Evolutionary conservation across 2,113 vertebrate genomes (phyloP), one percentile per base, ranked within the genome.

Genomic region (Scomber scombrus): DNA sequence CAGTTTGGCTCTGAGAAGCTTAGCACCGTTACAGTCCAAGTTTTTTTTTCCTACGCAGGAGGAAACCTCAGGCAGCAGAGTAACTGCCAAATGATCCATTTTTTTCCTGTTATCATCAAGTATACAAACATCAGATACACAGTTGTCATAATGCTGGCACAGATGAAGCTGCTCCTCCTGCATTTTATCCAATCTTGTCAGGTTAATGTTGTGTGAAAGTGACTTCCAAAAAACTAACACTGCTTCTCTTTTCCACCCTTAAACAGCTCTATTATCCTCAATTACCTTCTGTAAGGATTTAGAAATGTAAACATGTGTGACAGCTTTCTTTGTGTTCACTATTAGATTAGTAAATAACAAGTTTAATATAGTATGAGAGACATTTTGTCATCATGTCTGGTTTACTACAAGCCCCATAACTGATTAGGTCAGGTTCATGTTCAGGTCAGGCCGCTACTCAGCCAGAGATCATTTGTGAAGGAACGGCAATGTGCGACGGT

Each of bases 81-180:
- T 58, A 81, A 40, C 61, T 78, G 78, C 79, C 82, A 82, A 83
- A 71, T 70, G 13, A 83, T 86, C 67, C 31, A 66, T 84, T 80
- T 84, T 73, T 70, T 84, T 15, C 19, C 47, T 5, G 47, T 62
- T 62, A 80, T 66, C 31, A 49, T 69, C 65, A 31, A 77, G 60
- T 70, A 88, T 74, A 64, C 54, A 58, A 86, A 85, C 82, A 65
- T 31, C 61, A 66, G 63, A 74, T 72, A 46, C 21, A 61, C 70
- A 72, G 75, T 85, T 84, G 86, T 87, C 86, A 88, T 88, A 85
- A 83, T 71, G 80, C 80, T 10, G 52, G 51, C 55, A 5, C 29
- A 54, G 29, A 70, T 55, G 56, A 71, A 71, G 67, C 31, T 0
- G 49, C 69, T 21, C 11, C 23, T 75, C 58, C 43, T 66, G 46